Evolutionary conservation across 2,113 vertebrate genomes (phyloP), one percentile per base, ranked within the genome.

Genomic region (Chiloscyllium plagiosum): DNA sequence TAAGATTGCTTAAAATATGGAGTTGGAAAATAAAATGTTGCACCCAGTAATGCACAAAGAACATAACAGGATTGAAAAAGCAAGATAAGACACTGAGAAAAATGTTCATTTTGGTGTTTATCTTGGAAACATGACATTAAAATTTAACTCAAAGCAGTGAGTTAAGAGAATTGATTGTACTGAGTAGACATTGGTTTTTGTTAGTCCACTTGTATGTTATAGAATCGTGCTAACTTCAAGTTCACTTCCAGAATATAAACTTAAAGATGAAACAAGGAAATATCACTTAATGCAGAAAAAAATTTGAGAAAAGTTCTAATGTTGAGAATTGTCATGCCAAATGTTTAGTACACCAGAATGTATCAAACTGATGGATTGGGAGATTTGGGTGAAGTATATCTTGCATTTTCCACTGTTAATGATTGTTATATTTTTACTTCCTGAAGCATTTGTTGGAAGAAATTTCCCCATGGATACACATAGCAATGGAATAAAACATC

Each of bases 391-490:
- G 76, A 80, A 80, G 22, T 42, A 93, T 22, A 94, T 69, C 61
- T 4, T 42, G 37, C 29, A 94, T 94, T 29, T 94, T 47, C 66
- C 70, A 26, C 37, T 42, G 42, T 69, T 47, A 22, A 68, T 95
- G 61, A 72, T 65, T 95, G 47, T 95, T 95, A 47, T 78, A 95
- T 37, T 22, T 97, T 97, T 96, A 66, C 0, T 97, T 95, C 69
- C 96, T 97, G 96, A 97, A 98, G 97, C 97, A 96, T 89, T 93
- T 96, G 87, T 94, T 65, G 97, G 97, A 96, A 97, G 97, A 97
- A 98, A 97, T 96, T 96, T 96, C 96, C 83, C 93, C 96, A 50
- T 96, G 96, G 97, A 97, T 42, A 47, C 93, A 72, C 19, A 4
- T 76, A 97, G 85, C 17, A 95, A 52, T 95, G 96, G 97, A 95